Evolutionary conservation across 1,140 invertebrate species (phyloP).

Genomic region (Lordiphosa collinella): DNA sequence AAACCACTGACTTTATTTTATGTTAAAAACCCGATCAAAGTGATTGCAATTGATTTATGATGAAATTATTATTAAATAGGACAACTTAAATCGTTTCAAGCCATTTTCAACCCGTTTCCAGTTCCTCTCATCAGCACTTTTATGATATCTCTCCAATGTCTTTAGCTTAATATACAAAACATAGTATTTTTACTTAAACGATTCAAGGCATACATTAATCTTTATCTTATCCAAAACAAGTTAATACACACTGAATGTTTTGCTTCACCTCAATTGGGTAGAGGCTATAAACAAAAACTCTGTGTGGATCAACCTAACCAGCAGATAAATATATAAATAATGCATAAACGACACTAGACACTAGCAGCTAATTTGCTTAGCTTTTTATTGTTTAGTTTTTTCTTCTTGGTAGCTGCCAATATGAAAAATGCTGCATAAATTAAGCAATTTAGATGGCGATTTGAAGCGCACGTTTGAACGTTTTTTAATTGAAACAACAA

Average conservation of each 20-base stretch:
- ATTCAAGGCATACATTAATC: slow-evolving; percentile 19
- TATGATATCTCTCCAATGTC: not conserved
- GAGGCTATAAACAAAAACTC: slow-evolving; percentile 20
- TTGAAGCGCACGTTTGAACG: slow-evolving; percentile 23
- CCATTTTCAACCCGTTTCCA: not conserved
- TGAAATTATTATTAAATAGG: no score
- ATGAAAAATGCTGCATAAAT: slow-evolving; percentile 41
- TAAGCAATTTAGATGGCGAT: slow-evolving; percentile 35
- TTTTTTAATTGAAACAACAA: slow-evolving; percentile 54
- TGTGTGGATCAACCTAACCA: slow-evolving; percentile 25
- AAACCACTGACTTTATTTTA: no score
- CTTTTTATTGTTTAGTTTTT: slow-evolving; percentile 28
- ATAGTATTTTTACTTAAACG: slow-evolving; percentile 17
- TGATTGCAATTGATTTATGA: no score
- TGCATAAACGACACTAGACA: slow-evolving; percentile 54
- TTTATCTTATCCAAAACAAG: slow-evolving; percentile 35
- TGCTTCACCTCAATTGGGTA: slow-evolving; percentile 7
- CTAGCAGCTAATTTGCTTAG: slow-evolving; percentile 32
- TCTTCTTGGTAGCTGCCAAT: not conserved
- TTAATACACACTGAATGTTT: slow-evolving; percentile 35
- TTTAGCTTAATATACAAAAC: not conserved
- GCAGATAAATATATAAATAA: slow-evolving; percentile 28
- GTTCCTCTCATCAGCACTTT: no score
- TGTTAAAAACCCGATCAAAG: no score
- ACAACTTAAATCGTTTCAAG: no score